Conservation (phyloP, 2,113 vertebrate species). For the Caloenas nicobarica region DNA sequence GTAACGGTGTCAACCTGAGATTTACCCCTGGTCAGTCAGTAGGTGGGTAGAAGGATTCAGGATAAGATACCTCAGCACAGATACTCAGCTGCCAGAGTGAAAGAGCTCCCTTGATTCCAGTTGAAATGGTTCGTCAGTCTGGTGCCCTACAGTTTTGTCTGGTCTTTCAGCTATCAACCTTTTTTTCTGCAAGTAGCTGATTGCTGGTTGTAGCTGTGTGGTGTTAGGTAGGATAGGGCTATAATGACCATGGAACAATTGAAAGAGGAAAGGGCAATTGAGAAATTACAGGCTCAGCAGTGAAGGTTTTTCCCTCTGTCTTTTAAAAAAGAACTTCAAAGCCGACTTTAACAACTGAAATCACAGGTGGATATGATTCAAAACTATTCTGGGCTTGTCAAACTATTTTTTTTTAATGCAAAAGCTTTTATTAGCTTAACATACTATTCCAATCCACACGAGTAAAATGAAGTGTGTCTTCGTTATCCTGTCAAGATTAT, state of each 20-base stretch:
- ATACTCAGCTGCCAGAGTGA: not conserved
- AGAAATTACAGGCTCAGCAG: not conserved
- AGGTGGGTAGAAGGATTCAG: not conserved
- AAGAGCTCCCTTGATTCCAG: not conserved
- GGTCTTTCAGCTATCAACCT: not conserved
- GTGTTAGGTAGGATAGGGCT: not conserved
- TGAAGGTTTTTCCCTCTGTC: not conserved
- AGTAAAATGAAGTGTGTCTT: conserved; percentile 23
- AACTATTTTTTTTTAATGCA: conserved; percentile 31
- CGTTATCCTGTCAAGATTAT: conserved; percentile 53
- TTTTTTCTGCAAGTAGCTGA: not conserved
- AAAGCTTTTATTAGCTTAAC: conserved; percentile 43
- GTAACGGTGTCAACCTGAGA: not conserved
- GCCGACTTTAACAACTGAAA: conserved; percentile 8
- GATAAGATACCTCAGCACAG: not conserved
- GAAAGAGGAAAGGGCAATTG: not conserved
- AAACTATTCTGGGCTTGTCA: conserved; percentile 15
- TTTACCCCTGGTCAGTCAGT: not conserved
- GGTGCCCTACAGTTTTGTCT: not conserved
- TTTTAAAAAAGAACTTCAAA: not conserved
- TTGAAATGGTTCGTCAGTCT: not conserved
- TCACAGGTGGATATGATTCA: conserved; percentile 15
- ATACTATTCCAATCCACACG: not conserved
- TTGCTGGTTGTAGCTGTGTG: not conserved
- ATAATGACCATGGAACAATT: not conserved